Evolutionary conservation across 2,113 vertebrate species (phyloP).

Genomic region (Oriolus oriolus): DNA sequence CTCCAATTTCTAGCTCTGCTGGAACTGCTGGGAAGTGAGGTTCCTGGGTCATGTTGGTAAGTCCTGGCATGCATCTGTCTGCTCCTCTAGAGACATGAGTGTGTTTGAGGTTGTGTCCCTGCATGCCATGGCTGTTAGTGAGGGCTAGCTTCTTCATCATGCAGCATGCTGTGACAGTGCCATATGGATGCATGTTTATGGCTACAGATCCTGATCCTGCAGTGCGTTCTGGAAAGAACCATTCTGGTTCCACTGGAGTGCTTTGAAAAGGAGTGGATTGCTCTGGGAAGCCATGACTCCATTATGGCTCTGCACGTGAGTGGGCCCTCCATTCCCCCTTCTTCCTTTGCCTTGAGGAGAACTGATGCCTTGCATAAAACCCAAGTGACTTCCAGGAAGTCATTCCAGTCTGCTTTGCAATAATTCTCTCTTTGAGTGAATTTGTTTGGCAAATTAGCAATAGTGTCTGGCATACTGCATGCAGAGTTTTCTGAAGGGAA

Average conservation of each 20-base stretch:
- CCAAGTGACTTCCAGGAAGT: background rate
- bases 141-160: background rate
- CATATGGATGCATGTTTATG: rapidly evolving
- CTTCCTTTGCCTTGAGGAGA: background rate
- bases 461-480: background rate
- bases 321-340: background rate
- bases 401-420: background rate
- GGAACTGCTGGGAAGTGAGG: background rate
- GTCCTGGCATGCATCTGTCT: background rate
- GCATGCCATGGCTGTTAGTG: background rate
- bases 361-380: background rate
- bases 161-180: background rate
- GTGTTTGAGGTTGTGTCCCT: background rate
- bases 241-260: background rate
- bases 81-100: background rate
- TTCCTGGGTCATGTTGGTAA: background rate
- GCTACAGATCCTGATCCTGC: background rate
- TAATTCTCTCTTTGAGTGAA: background rate
- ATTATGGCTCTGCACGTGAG: rapidly evolving
- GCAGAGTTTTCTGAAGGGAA: background rate
- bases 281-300: background rate
- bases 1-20: background rate
- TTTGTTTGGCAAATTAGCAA: background rate
- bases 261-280: background rate
- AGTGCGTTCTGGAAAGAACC: rapidly evolving